Percentiles rank a stretch among this genome's conserved stretches.
Evolutionary conservation across 1,140 invertebrate species (phyloP).

Genomic region (Lucilia cuprina): DNA sequence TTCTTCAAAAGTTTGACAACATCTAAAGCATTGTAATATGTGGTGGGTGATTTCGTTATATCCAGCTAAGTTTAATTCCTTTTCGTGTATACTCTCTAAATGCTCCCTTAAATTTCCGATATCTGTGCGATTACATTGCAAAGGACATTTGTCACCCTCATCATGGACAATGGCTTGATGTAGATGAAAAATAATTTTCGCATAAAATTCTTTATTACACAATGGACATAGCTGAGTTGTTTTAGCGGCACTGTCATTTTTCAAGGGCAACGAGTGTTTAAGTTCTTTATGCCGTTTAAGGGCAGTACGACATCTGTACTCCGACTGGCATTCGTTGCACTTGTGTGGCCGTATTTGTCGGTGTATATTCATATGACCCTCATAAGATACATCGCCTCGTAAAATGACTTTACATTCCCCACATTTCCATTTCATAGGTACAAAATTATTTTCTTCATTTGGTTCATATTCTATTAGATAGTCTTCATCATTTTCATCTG

Average conservation of each 20-base stretch:
- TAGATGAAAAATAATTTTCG: not conserved
- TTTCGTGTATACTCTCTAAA: not conserved
- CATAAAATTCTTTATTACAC: not conserved
- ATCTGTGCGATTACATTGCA: not conserved
- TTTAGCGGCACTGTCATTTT: not conserved
- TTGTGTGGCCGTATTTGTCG: constrained; percentile 32
- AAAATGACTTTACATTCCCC: constrained; percentile 37
- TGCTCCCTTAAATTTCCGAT: not conserved
- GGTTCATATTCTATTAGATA: constrained; percentile 30
- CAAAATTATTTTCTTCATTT: not conserved
- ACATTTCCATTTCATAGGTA: constrained; percentile 37
- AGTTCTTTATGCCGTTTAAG: constrained; percentile 16
- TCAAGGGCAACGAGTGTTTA: not conserved
- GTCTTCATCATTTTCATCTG: constrained; percentile 36
- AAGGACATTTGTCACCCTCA: not conserved
- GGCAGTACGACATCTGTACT: constrained; percentile 28
- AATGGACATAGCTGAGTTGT: not conserved
- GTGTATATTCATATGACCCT: constrained; percentile 40
- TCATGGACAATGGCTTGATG: not conserved
- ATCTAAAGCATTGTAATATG: not conserved
- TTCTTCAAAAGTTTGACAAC: not conserved
- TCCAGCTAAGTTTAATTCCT: not conserved
- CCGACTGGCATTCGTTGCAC: constrained; percentile 18
- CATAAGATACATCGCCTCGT: constrained; percentile 38
- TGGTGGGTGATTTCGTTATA: not conserved